These are phyloP conservation scores for Watsonalla cultraria DNA, from an alignment of 2,888 invertebrate species.

Conservation along the genomic window DNA sequence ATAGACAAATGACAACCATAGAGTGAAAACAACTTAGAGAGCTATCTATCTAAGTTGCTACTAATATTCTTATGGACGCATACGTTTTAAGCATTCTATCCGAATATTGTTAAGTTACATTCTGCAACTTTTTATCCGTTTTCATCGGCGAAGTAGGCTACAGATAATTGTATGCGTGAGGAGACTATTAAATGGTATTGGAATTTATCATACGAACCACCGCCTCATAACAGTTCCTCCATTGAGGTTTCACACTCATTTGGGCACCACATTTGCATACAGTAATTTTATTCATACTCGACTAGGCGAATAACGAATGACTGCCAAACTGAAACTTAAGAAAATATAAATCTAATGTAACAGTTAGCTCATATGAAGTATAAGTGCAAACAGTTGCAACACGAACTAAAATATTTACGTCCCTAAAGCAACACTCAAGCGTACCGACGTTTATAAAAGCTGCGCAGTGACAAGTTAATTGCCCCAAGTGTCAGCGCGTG, in stretches of 20 bases:
- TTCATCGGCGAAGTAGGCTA: no score
- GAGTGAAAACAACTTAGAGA: no score
- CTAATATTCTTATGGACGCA: no score
- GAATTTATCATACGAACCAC: not conserved
- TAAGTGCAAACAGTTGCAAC: no score
- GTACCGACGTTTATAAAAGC: conserved; percentile 31
- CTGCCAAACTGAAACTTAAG: not conserved
- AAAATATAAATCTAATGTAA: no score
- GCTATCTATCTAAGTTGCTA: no score
- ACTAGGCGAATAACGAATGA: not conserved
- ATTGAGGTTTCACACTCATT: not conserved
- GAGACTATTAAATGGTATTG: not conserved
- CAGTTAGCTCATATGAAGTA: no score
- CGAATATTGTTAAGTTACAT: no score
- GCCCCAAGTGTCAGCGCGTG: conserved; percentile 49
- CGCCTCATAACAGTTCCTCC: not conserved
- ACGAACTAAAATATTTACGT: conserved; percentile 15
- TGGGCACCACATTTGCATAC: not conserved
- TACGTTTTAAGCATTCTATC: no score
- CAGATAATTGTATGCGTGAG: no score
- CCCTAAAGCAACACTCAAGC: conserved; percentile 8
- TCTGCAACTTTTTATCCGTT: no score
- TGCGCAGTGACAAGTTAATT: conserved; percentile 62
- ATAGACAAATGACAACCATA: no score
- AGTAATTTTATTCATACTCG: conserved; percentile 6